Conservation (phyloP, 2,797 vertebrate genomes). For the Mormyrops attenuatus region DNA sequence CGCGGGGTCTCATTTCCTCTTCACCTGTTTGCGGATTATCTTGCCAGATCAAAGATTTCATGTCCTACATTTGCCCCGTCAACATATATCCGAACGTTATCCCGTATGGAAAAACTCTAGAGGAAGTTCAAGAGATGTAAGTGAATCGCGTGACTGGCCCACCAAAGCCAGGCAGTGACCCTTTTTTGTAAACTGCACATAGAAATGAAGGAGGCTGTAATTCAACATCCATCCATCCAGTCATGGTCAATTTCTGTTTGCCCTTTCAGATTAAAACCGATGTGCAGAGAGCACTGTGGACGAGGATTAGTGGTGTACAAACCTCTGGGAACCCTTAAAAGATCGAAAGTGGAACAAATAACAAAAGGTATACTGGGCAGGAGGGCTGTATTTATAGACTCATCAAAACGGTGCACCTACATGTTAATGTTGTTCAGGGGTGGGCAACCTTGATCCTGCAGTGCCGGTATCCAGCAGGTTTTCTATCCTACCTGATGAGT, state of each 20-base stretch:
- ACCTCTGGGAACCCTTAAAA: conserved; percentile 72
- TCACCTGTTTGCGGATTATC: background rate
- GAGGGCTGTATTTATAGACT: background rate
- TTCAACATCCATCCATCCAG: background rate
- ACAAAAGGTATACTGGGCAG: conserved; percentile 54
- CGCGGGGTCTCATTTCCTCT: background rate
- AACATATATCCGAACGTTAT: conserved; percentile 82
- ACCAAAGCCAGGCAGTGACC: background rate
- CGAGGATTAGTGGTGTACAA: conserved; percentile 57
- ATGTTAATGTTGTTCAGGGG: background rate
- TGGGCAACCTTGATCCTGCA: background rate
- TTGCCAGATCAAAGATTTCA: conserved; percentile 81
- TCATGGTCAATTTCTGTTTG: background rate
- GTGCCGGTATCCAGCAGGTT: background rate
- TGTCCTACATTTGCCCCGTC: conserved; percentile 75
- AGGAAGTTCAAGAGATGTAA: conserved; percentile 78
- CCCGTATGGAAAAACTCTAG: conserved; percentile 69
- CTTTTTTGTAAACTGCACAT: background rate
- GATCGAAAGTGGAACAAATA: conserved; percentile 38
- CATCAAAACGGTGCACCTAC: background rate
- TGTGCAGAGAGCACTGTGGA: conserved; percentile 59
- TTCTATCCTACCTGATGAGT: background rate
- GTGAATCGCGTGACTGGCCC: conserved; percentile 39
- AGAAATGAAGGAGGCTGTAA: background rate
- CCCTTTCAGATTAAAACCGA: conserved; percentile 64